Base-by-base conservation (phyloP, 1,140 invertebrate genomes). In the Aleiodes sp. region DNA sequence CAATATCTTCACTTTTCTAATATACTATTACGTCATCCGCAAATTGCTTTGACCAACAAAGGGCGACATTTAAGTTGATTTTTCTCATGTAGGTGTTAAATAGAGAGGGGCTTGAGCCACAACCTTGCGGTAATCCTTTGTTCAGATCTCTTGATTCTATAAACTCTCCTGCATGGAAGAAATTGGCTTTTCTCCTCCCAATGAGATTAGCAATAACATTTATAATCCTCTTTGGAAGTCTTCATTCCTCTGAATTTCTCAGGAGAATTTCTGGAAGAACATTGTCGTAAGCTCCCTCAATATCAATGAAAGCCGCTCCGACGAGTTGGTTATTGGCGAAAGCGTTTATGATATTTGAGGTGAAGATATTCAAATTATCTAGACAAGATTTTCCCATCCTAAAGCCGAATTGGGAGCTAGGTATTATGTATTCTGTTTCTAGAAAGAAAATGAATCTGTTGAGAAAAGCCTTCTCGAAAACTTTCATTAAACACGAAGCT, bases 381-480 rank as follows among this genome's bases (percentile, higher is more conserved):
- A 41, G 39, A 14, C 39, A 41, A 3, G 39, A 41, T 41, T 41
- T 41, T 8, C 8, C 39, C 39, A 12, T 41, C 2, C 39, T 8
- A n/a, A 41, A 41, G 14, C n/a, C 39, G 14, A 41, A 41, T 41
- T 41, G 39, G 14, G 39, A 7, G 3, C 3, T 41, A 4, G 39
- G 39, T 6, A 41, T 62, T 28, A 60, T 35, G 2, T 4, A 7
- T 73, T 73, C 62, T 29, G 43, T 70, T 60, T 76, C 73, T 1
- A 70, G 43, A 19, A 29, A 72, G 16, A 69, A 74, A 2, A 70
- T 65, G 7, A 74, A 26, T 65, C 76, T 72, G 9, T 62, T 65
- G 14, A 69, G 39, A n/a, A 77, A 46, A 0, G 71, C 19, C 31
- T 60, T 68, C 57, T 77, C 74, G 33, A 74, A 74, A 0, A 73